phyloP scores from a whole-genome alignment of 2,113 vertebrate species.

The Otolemur garnettii region DNA sequence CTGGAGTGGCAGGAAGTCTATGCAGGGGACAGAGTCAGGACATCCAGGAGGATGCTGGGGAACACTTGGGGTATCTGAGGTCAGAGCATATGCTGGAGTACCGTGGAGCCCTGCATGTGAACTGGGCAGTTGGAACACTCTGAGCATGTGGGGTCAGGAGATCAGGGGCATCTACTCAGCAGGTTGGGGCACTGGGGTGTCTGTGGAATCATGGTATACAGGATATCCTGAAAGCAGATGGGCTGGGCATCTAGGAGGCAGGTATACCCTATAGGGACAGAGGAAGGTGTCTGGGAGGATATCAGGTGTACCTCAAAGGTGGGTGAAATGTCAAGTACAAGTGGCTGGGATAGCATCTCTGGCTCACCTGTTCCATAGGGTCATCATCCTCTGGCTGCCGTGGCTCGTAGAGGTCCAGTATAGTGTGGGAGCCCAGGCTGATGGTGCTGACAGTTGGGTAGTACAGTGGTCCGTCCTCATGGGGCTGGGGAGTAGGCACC shows the following conservation, averaged over 20 bases:
- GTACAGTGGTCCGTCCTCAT: constrained; percentile 94
- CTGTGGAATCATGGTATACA: neutral
- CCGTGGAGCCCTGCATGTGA: neutral
- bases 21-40: neutral
- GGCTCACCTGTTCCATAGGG: constrained; percentile 77
- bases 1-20: neutral
- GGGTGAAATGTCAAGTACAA: accelerated
- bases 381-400: constrained; percentile 73
- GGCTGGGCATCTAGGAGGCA: neutral
- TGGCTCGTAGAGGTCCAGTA: constrained; percentile 93
- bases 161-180: neutral
- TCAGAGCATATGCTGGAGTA: neutral
- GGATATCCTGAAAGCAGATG: neutral
- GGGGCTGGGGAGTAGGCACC: constrained; percentile 87
- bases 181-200: neutral
- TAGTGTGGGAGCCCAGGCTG: constrained; percentile 93
- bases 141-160: neutral
- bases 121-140: neutral
- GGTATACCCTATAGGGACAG: neutral
- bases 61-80: neutral
- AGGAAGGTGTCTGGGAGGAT: neutral
- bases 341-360: neutral
- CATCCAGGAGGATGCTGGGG: neutral
- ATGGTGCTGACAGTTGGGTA: constrained; percentile 94
- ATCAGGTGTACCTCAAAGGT: neutral